Conservation (phyloP, 2,888 invertebrate species). For the Leptopterna dolabrata region DNA sequence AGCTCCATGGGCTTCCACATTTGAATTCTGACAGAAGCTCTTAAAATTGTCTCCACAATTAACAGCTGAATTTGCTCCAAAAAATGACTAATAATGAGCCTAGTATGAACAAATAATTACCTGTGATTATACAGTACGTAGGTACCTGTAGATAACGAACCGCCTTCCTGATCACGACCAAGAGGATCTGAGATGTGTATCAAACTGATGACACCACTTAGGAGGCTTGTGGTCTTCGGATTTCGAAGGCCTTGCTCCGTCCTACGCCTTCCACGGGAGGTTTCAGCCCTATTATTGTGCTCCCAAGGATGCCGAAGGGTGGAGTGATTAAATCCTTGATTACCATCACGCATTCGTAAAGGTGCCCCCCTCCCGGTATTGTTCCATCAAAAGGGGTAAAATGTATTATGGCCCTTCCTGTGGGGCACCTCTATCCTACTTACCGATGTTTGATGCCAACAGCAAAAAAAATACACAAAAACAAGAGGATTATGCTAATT, state of each 20-base stretch:
- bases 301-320: not conserved
- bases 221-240: not conserved
- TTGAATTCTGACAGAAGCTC: no score
- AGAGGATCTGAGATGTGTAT: not conserved
- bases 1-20: no score
- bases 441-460: not conserved
- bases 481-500: constrained; percentile 7
- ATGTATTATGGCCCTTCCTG: not conserved
- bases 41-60: no score
- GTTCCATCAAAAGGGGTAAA: not conserved
- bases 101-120: no score
- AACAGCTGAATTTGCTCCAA: no score
- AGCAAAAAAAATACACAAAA: not conserved
- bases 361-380: not conserved
- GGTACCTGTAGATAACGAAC: no score
- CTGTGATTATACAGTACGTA: no score
- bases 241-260: not conserved
- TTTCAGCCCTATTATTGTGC: not conserved
- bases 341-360: not conserved
- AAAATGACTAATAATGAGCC: no score
- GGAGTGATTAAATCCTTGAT: not conserved
- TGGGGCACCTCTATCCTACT: not conserved
- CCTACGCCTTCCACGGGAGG: not conserved
- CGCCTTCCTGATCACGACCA: no score
- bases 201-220: not conserved